phyloP scores from a whole-genome alignment of 1,140 invertebrate species.

The Drosophila tani region DNA sequence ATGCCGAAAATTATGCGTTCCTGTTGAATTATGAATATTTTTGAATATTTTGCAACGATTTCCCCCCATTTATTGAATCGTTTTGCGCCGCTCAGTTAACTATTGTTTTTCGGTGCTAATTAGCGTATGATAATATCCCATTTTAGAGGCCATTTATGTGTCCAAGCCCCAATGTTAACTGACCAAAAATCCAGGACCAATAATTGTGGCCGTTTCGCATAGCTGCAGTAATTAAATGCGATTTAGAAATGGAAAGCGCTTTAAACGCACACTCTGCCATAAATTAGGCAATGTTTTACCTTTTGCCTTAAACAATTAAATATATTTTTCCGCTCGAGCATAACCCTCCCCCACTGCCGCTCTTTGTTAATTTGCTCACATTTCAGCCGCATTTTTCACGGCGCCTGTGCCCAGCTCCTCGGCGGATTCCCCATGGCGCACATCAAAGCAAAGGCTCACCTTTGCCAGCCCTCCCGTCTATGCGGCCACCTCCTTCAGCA shows the following conservation, averaged over 20 bases:
- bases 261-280: background rate
- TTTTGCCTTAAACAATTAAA: conserved; percentile 8
- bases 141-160: conserved; percentile 59
- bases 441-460: conserved; percentile 34
- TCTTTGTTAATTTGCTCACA: conserved; percentile 33
- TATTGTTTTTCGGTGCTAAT: conserved; percentile 36
- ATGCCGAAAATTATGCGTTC: background rate
- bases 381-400: conserved; percentile 34
- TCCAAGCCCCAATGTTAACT: conserved; percentile 10
- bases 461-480: background rate
- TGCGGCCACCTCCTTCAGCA: background rate
- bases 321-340: conserved; percentile 8
- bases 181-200: conserved; percentile 15
- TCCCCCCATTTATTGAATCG: conserved; percentile 11
- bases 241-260: conserved; percentile 8
- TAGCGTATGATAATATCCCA: conserved; percentile 53
- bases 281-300: conserved; percentile 3
- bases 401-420: conserved; percentile 14
- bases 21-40: background rate
- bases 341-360: background rate
- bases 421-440: conserved; percentile 25
- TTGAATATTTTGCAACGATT: background rate
- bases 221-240: conserved; percentile 44
- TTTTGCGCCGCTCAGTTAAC: conserved; percentile 32
- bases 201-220: background rate